Percentiles rank a stretch among this genome's conserved stretches.
These are phyloP conservation scores for Sander vitreus DNA, from an alignment of 2,113 vertebrate species.

Conservation along the genomic window DNA sequence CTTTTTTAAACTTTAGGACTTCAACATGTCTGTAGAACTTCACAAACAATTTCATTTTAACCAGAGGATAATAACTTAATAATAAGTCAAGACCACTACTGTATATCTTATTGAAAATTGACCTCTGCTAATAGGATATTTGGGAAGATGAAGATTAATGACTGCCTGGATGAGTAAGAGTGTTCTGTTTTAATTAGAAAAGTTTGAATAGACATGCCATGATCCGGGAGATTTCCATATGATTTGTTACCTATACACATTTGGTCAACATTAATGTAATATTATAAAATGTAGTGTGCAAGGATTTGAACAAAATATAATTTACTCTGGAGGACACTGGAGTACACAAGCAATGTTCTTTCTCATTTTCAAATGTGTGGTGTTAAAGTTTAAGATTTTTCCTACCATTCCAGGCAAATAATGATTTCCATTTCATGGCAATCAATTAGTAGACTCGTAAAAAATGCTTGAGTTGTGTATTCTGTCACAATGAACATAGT, in stretches of 20 bases:
- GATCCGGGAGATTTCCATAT: not conserved
- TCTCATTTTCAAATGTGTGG: not conserved
- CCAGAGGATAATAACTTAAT: not conserved
- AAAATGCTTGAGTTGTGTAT: slow-evolving; percentile 10
- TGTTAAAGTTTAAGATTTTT: not conserved
- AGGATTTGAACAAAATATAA: not conserved
- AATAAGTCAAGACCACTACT: not conserved
- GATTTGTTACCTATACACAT: not conserved
- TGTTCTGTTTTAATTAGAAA: not conserved
- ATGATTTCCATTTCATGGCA: not conserved
- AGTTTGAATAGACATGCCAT: not conserved
- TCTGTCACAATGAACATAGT: slow-evolving; percentile 26
- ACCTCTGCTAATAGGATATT: not conserved
- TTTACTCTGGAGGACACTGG: not conserved
- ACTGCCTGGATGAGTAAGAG: not conserved
- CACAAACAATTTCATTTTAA: not conserved
- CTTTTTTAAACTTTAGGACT: not conserved
- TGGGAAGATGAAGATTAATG: not conserved
- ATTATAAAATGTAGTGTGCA: not conserved
- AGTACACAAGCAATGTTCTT: not conserved
- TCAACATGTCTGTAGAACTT: not conserved
- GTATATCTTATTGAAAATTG: not conserved
- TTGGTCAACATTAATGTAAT: not conserved
- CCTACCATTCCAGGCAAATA: not conserved
- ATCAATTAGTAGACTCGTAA: not conserved